Conservation (phyloP, 2,888 invertebrate genomes). For the Thera obeliscata region DNA sequence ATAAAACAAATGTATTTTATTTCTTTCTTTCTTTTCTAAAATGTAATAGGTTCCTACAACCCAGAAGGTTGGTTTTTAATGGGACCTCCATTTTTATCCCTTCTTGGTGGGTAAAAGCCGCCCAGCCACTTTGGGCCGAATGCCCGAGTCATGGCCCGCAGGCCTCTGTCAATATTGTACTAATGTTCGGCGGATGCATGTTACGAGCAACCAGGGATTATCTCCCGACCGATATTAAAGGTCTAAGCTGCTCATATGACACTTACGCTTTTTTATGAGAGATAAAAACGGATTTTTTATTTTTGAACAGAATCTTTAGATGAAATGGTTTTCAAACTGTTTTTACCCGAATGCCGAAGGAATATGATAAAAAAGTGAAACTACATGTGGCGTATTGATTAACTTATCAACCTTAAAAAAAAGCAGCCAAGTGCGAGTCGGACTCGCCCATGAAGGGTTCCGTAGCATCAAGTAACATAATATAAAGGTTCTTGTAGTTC, state of each 20-base stretch:
- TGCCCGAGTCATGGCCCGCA: slow-evolving; percentile 39
- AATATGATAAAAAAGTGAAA: no score
- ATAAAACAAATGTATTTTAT: no score
- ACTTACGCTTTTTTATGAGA: background rate
- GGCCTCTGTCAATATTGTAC: slow-evolving; percentile 35
- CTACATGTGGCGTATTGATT: no score
- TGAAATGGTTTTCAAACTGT: no score
- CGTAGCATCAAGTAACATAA: no score
- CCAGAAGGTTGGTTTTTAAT: background rate
- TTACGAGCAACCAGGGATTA: slow-evolving; percentile 24
- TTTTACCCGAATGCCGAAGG: no score
- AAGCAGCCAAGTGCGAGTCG: no score
- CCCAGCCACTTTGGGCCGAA: slow-evolving; percentile 43
- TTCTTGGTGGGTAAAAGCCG: slow-evolving; percentile 41
- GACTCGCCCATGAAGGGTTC: no score
- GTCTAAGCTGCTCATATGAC: slow-evolving; percentile 12
- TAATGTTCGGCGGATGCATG: slow-evolving; percentile 36
- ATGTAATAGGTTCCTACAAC: background rate
- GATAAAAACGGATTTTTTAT: slow-evolving; percentile 1
- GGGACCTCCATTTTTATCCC: slow-evolving; percentile 5
- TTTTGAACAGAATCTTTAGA: background rate
- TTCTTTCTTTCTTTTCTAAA: no score
- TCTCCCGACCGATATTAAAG: slow-evolving; percentile 26
- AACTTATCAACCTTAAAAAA: no score
- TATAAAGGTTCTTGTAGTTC: no score